Percentiles rank a stretch among this genome's conserved stretches.
Evolutionary conservation across 2,888 invertebrate genomes (phyloP).

Genomic region (Cartodere bifasciata): DNA sequence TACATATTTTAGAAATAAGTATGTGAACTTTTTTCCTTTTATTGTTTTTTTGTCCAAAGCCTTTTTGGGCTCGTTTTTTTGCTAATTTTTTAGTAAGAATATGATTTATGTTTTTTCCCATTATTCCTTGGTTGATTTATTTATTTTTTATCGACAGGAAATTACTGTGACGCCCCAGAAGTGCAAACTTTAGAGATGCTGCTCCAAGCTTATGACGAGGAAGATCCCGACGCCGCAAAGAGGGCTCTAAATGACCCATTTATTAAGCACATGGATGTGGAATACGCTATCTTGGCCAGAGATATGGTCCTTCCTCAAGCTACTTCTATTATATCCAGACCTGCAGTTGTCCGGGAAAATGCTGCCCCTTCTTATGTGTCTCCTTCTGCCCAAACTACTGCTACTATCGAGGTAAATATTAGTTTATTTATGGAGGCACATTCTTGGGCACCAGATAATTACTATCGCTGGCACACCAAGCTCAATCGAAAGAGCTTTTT

Average conservation of each 20-base stretch:
- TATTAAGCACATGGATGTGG: constrained; percentile 86
- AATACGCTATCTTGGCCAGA: constrained; percentile 65
- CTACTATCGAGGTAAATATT: constrained; percentile 5
- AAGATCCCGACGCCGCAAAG: constrained; percentile 68
- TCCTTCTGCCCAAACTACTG: constrained; percentile 32
- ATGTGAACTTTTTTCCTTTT: no score
- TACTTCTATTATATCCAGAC: constrained; percentile 31
- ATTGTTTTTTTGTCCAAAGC: no score
- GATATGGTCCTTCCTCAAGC: constrained; percentile 56
- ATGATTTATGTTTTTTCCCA: no score
- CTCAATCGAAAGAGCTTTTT: no score
- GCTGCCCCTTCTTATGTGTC: constrained; percentile 55
- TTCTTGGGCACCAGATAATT: no score
- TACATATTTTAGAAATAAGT: no score
- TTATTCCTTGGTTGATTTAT: no score
- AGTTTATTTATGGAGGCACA: no score
- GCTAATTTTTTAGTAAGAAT: no score
- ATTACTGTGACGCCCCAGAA: constrained; percentile 73
- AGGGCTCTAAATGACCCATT: constrained; percentile 68
- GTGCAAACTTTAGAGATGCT: constrained; percentile 67
- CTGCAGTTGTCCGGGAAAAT: constrained; percentile 47
- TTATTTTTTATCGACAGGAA: constrained; percentile 36
- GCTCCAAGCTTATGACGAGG: constrained; percentile 72
- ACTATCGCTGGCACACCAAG: no score
- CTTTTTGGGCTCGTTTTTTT: no score